Percentiles rank a stretch among this genome's conserved stretches.
These are phyloP conservation scores for Tachysurus vachellii DNA, from an alignment of 2,113 vertebrate genomes.

Conservation along the genomic window DNA sequence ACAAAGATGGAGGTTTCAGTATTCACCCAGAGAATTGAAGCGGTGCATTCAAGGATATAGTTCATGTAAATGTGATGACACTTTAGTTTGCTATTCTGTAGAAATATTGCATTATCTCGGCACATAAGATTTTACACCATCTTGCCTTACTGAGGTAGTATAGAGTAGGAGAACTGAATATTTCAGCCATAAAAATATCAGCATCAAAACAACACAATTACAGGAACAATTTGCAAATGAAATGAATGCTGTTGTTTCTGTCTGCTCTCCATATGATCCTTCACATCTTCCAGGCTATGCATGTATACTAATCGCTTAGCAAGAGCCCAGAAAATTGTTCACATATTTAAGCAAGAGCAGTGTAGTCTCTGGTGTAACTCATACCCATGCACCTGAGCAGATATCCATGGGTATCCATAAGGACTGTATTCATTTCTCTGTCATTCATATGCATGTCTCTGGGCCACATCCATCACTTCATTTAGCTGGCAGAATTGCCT, in stretches of 20 bases:
- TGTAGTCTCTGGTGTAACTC: background rate
- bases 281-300: background rate
- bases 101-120: background rate
- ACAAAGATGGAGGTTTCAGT: background rate
- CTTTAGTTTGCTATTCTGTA: background rate
- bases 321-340: background rate
- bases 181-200: background rate
- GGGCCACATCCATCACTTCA: slow-evolving; percentile 18
- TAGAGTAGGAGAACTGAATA: background rate
- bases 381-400: background rate
- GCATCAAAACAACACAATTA: background rate
- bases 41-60: background rate
- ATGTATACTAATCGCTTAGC: background rate
- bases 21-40: background rate
- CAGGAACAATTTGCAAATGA: background rate
- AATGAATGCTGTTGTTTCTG: background rate
- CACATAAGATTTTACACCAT: background rate
- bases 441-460: slow-evolving; percentile 13
- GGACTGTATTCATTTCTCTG: background rate
- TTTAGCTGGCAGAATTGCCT: slow-evolving; percentile 37
- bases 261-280: background rate
- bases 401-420: background rate
- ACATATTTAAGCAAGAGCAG: background rate
- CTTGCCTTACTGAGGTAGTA: background rate
- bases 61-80: background rate